Percentiles rank a stretch among this genome's conserved stretches.
Evolutionary conservation across 2,797 vertebrate genomes (phyloP).

Genomic region (Myioborus melanocephalus): DNA sequence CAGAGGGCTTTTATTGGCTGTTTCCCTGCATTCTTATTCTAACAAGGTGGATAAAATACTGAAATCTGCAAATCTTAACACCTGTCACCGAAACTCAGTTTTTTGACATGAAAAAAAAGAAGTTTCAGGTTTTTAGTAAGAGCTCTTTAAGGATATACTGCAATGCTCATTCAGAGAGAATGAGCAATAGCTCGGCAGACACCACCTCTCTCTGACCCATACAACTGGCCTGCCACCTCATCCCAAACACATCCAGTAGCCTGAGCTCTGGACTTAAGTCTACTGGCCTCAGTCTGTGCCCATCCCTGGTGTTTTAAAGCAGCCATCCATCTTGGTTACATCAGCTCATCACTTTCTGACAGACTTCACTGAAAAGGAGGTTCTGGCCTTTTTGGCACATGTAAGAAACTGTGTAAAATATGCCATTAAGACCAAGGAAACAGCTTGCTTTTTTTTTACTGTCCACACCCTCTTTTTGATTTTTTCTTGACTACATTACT

Average conservation of each 20-base stretch:
- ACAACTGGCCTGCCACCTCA: not conserved
- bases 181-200: not conserved
- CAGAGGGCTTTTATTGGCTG: not conserved
- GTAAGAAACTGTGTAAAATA: not conserved
- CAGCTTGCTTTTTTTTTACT: not conserved
- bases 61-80: not conserved
- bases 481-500: not conserved
- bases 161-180: not conserved
- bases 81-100: not conserved
- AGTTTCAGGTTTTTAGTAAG: not conserved
- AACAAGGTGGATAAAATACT: not conserved
- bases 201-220: not conserved
- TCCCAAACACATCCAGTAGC: not conserved
- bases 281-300: fast-evolving
- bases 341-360: fast-evolving
- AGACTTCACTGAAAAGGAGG: not conserved
- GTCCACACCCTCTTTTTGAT: not conserved
- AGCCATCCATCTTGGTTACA: fast-evolving
- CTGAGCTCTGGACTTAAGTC: not conserved
- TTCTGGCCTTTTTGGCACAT: fast-evolving
- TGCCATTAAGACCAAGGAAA: not conserved
- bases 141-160: not conserved
- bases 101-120: not conserved
- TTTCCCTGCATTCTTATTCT: not conserved
- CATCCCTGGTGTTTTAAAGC: fast-evolving